phyloP scores from a whole-genome alignment of 2,888 invertebrate genomes.

The Ceramica pisi region DNA sequence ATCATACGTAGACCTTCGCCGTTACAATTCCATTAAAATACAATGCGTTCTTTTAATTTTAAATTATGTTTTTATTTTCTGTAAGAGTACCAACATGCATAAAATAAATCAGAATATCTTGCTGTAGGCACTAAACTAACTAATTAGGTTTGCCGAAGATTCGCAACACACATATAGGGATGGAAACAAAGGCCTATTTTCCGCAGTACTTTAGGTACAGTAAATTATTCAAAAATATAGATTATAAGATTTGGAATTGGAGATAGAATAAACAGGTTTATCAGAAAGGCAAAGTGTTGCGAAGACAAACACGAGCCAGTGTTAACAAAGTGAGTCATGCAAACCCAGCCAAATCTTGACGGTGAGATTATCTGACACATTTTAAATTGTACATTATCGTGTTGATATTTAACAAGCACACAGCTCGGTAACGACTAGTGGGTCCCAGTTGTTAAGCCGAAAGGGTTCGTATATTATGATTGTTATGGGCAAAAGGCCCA shows the following conservation, averaged over 20 bases:
- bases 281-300: background rate
- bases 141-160: conserved; percentile 3
- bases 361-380: conserved; percentile 67
- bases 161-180: too few species aligned
- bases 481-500: conserved; percentile 84
- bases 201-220: too few species aligned
- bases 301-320: background rate
- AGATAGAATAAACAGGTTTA: background rate
- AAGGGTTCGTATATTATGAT: conserved; percentile 86
- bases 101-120: background rate
- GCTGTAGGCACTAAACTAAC: background rate
- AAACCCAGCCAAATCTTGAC: conserved; percentile 47
- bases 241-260: background rate
- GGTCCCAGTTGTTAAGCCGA: conserved; percentile 69
- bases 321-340: background rate
- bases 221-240: background rate
- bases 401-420: conserved; percentile 76
- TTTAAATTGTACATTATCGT: conserved; percentile 78
- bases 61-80: conserved; percentile 27
- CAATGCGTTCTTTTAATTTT: conserved; percentile 20
- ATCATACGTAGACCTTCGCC: background rate
- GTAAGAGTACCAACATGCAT: background rate
- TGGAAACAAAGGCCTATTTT: too few species aligned
- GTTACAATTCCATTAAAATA: conserved; percentile 26
- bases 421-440: conserved; percentile 74